Conservation (phyloP, 2,113 vertebrate species). For the Harpagus bidentatus region DNA sequence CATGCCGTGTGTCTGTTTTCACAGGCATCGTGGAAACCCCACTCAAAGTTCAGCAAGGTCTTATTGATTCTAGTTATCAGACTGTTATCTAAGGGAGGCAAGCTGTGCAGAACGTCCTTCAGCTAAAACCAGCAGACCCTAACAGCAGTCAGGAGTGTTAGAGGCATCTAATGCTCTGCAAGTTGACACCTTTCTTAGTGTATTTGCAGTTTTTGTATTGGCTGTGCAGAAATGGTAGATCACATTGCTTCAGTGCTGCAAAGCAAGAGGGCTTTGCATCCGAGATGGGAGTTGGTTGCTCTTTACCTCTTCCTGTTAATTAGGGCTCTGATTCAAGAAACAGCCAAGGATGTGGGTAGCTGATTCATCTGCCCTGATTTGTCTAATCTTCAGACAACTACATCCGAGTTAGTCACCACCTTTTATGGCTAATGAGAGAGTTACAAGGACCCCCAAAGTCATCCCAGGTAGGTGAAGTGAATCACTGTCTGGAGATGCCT, state of each 20-base stretch:
- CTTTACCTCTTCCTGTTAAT: not conserved
- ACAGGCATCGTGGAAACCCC: accelerated
- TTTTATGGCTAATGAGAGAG: not conserved
- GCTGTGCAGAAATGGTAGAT: too few species aligned
- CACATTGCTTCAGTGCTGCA: accelerated
- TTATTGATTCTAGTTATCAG: accelerated
- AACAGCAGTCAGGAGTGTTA: accelerated
- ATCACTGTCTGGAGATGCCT: not conserved
- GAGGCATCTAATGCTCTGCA: accelerated
- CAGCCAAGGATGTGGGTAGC: not conserved
- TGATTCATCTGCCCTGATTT: not conserved
- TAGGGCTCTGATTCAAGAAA: not conserved
- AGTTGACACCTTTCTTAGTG: accelerated
- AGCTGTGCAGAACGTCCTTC: not conserved
- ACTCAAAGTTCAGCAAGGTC: not conserved
- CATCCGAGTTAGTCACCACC: not conserved
- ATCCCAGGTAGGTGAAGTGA: accelerated
- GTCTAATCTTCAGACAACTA: not conserved
- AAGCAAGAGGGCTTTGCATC: not conserved
- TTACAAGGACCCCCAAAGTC: not conserved
- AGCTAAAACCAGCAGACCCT: not conserved
- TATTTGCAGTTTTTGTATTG: not conserved
- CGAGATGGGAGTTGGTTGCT: not conserved
- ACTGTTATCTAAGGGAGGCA: not conserved
- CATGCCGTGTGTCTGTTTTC: accelerated